Conservation (phyloP, 2,113 vertebrate genomes). For the Phasianus colchicus region DNA sequence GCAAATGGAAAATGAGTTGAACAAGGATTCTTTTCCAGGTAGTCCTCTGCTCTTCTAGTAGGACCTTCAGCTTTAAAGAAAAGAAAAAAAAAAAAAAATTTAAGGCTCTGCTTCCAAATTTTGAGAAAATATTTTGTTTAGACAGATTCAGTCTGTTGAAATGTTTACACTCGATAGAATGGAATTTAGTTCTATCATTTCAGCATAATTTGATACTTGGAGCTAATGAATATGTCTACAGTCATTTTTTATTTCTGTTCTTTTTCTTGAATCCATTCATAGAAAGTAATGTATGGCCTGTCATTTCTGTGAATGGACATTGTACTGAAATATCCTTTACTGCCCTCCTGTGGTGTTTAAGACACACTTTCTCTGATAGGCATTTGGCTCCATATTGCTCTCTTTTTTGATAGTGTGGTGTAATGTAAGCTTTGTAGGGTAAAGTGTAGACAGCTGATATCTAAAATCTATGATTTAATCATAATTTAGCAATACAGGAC, state of each 20-base stretch:
- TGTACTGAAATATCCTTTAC: background rate
- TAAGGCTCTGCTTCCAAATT: background rate
- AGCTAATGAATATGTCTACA: background rate
- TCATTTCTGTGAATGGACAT: background rate
- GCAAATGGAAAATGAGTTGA: background rate
- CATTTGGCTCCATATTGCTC: background rate
- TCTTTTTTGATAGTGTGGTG: background rate
- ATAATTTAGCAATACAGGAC: background rate
- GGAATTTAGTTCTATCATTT: background rate
- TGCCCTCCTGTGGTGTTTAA: slow-evolving; percentile 41
- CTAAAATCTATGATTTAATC: background rate
- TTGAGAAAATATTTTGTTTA: background rate
- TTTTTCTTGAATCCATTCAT: background rate
- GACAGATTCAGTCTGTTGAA: background rate
- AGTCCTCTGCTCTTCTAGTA: background rate
- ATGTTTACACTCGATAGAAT: background rate
- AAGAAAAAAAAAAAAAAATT: background rate
- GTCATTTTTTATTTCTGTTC: background rate
- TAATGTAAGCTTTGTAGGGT: background rate
- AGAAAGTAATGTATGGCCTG: background rate
- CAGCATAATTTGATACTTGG: background rate
- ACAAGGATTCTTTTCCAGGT: background rate
- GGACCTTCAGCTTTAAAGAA: background rate
- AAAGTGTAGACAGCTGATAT: background rate
- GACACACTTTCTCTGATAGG: background rate